phyloP scores from a whole-genome alignment of 2,888 invertebrate species.

The Tetragonula carbonaria region DNA sequence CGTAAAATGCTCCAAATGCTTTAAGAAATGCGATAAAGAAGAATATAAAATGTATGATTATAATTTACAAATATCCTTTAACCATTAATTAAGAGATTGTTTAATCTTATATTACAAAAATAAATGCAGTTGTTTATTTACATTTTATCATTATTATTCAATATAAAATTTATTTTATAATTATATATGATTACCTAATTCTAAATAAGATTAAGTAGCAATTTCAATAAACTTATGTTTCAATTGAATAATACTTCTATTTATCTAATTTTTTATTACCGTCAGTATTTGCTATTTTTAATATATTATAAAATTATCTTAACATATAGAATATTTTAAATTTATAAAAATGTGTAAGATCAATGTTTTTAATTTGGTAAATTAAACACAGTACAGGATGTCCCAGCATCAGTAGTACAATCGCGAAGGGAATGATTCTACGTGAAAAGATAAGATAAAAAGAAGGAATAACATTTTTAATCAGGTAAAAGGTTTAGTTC shows the following conservation, averaged over 20 bases:
- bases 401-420: no score
- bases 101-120: conserved; percentile 37
- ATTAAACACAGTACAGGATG: neutral
- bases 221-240: conserved; percentile 11
- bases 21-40: conserved; percentile 27
- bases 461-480: no score
- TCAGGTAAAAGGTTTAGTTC: no score
- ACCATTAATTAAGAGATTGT: conserved; percentile 43
- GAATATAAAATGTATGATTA: conserved; percentile 21
- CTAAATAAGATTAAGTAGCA: conserved; percentile 5
- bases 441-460: no score
- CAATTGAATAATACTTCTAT: neutral
- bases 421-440: no score
- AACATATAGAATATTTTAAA: neutral
- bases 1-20: conserved; percentile 43
- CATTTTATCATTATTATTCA: conserved; percentile 33
- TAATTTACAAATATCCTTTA: conserved; percentile 40
- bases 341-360: neutral
- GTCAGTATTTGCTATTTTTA: neutral
- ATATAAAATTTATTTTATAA: neutral
- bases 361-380: neutral
- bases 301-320: neutral
- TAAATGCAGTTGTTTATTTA: conserved; percentile 54
- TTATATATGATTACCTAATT: neutral
- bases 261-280: neutral